These are phyloP conservation scores for Heliconius erato DNA, from an alignment of 2,888 invertebrate species.

Conservation along the genomic window DNA sequence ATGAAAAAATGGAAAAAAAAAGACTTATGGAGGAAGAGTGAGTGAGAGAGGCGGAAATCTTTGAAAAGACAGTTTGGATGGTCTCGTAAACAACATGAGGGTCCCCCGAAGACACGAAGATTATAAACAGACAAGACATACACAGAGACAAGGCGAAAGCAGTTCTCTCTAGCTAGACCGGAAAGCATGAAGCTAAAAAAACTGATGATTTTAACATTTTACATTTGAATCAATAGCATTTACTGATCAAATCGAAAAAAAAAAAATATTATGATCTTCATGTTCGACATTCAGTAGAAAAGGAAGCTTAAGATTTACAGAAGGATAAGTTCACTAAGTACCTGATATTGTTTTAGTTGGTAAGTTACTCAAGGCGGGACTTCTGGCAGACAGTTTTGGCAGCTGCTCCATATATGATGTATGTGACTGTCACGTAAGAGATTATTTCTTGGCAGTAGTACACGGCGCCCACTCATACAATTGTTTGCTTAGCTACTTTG, in stretches of 20 bases:
- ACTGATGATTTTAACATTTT: background rate
- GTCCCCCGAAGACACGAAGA: too few species aligned
- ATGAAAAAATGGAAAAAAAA: too few species aligned
- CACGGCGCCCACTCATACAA: conserved; percentile 70
- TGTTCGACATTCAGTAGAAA: conserved; percentile 34
- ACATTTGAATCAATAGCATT: conserved; percentile 6
- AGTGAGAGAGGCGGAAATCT: too few species aligned
- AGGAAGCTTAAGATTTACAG: conserved; percentile 52
- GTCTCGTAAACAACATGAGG: too few species aligned
- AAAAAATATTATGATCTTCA: conserved; percentile 35
- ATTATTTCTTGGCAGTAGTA: conserved; percentile 83
- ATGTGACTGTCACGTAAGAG: conserved; percentile 83
- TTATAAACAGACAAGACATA: too few species aligned
- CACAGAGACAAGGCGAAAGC: too few species aligned
- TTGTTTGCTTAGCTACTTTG: conserved; percentile 75
- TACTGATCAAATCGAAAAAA: conserved; percentile 19
- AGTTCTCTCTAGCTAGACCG: too few species aligned
- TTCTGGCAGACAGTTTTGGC: conserved; percentile 79
- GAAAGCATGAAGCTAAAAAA: background rate
- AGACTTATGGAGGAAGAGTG: too few species aligned
- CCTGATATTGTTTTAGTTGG: conserved; percentile 79
- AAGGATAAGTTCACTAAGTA: conserved; percentile 72
- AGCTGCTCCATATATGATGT: conserved; percentile 77
- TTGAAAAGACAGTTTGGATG: too few species aligned
- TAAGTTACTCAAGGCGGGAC: conserved; percentile 68